Base-by-base conservation (phyloP, 1,140 invertebrate genomes). In the Magallana gigas region DNA sequence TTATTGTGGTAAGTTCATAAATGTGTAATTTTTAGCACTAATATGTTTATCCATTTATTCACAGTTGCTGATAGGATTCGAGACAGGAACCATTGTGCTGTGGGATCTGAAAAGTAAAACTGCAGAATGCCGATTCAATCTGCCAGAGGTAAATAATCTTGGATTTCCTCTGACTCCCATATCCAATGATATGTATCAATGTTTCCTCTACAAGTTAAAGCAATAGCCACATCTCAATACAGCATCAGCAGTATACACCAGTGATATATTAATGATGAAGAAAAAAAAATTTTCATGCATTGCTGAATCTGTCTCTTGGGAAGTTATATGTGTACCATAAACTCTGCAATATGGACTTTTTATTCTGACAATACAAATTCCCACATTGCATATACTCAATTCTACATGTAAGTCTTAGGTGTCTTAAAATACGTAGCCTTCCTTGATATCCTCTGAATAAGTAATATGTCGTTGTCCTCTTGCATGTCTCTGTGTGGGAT, bases 41-140 rank as follows among this genome's bases (percentile, higher is more conserved):
- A 3, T 7, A 85, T 4, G 64, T 48, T 86, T 29, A 76, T 68
- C 48, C 48, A 71, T 87, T 87, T 81, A 76, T 4, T 94, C 94
- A 71, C 95, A 99, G 98, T 96, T 99, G 92, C 96, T 99, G 93
- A 98, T 99, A 95, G 99, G 98, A 87, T 99, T 97, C 96, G 98
- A 99, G 95, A 96, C 96, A 89, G 99, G 99, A 57, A 97, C 97
- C 93, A 96, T 99, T 91, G 98, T 98, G 29, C 96, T 99, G 85
- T 99, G 99, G 99, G 98, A 99, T 95, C 96, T 99, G 89, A 97
- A 97, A 91, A 96, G 95, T 96, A 98, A 95, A 96, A 93, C 91
- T 89, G 94, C 94, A 87, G 94, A 95, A 59, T 92, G 60, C 64
- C 89, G 94, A 89, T 95, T 92, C 83, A 93, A 91, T 83, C 91